phyloP scores from a whole-genome alignment of 2,113 vertebrate species.

The Mesembrinibis cayennensis region DNA sequence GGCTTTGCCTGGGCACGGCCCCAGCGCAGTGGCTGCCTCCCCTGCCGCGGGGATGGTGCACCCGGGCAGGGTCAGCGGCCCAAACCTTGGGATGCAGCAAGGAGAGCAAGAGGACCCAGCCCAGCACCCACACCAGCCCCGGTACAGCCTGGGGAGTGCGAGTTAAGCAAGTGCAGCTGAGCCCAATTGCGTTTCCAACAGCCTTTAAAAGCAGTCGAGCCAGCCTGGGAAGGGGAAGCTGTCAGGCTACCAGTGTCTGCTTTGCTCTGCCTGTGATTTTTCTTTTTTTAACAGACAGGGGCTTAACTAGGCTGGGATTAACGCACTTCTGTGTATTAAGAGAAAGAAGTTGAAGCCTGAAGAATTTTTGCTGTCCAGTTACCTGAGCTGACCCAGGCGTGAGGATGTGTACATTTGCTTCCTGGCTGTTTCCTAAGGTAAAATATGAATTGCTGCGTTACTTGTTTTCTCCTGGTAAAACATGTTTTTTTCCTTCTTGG shows the following conservation, averaged over 20 bases:
- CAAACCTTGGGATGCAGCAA: accelerated
- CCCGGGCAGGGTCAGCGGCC: not conserved
- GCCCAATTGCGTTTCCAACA: accelerated
- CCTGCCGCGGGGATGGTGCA: not conserved
- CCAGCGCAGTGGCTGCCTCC: not conserved
- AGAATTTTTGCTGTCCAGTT: not conserved
- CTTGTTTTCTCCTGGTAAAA: not conserved
- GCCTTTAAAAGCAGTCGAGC: not conserved
- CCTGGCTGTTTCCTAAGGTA: not conserved
- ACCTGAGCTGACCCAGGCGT: not conserved
- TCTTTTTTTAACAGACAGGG: too few species aligned
- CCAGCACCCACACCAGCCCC: accelerated
- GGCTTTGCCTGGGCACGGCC: not conserved
- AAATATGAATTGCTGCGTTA: not conserved
- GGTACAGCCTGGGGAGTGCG: accelerated
- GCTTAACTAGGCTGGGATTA: not conserved
- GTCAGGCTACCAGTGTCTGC: not conserved
- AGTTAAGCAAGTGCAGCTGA: not conserved
- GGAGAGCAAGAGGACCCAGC: accelerated
- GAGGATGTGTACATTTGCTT: accelerated
- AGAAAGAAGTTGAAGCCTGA: not conserved
- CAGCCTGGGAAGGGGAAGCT: not conserved
- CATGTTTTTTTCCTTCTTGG: too few species aligned
- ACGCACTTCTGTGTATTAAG: not conserved
- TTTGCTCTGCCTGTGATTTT: not conserved